A percentile compares a stretch with the other conserved stretches of the same genome.
These are phyloP conservation scores for Microctenopoma stevenorrisi DNA, from an alignment of 2,797 vertebrate species.

Conservation along the genomic window DNA sequence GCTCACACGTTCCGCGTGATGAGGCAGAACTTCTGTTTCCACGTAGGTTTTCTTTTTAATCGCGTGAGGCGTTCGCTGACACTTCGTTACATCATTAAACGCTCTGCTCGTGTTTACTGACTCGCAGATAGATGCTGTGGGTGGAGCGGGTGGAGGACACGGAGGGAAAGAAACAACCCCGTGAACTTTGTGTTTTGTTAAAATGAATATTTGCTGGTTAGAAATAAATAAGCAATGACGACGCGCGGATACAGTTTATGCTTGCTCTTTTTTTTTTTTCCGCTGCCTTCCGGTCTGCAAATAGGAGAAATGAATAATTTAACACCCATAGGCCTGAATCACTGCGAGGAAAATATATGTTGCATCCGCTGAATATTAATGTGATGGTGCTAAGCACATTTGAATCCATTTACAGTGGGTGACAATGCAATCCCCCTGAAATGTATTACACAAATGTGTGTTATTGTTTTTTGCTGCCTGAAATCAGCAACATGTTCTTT, in stretches of 20 bases:
- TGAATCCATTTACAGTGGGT: slow-evolving; percentile 58
- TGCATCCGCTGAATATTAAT: slow-evolving; percentile 69
- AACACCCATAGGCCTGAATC: slow-evolving; percentile 58
- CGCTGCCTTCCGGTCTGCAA: slow-evolving; percentile 42
- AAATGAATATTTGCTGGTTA: slow-evolving; percentile 13
- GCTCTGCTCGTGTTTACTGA: not conserved
- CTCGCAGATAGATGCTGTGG: not conserved
- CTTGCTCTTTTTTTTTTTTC: not conserved
- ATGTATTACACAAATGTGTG: slow-evolving; percentile 61
- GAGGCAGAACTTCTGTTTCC: not conserved
- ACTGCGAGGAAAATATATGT: slow-evolving; percentile 60
- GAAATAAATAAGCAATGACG: slow-evolving; percentile 29
- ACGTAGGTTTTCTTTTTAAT: not conserved
- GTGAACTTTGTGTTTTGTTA: not conserved
- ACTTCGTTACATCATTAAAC: slow-evolving; percentile 15
- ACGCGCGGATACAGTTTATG: slow-evolving; percentile 1
- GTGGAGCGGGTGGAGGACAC: not conserved
- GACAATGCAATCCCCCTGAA: slow-evolving; percentile 67
- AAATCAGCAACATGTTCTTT: slow-evolving; percentile 42
- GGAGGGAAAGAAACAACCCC: not conserved
- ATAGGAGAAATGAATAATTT: slow-evolving; percentile 73
- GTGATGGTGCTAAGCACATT: slow-evolving; percentile 63
- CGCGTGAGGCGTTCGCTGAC: not conserved
- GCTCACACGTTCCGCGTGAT: not conserved
- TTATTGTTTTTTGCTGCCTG: slow-evolving; percentile 26